Conservation (phyloP, 2,113 vertebrate species). For the Mobula hypostoma region DNA sequence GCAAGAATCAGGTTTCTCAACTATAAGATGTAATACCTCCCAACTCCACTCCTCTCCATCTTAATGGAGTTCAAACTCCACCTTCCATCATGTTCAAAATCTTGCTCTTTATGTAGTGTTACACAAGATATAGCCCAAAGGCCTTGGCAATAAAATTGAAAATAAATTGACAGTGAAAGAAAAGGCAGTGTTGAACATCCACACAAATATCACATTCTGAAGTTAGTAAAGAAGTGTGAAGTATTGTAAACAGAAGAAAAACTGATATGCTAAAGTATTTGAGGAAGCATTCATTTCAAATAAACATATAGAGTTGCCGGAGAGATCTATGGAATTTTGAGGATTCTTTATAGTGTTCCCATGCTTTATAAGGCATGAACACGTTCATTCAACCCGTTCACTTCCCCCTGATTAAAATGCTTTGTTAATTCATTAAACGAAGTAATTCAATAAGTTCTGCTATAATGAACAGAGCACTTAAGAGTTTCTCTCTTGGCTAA, state of each 20-base stretch:
- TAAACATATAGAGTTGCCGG: not conserved
- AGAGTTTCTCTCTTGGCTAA: not conserved
- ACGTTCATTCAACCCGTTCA: not conserved
- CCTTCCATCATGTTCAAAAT: not conserved
- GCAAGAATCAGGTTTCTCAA: not conserved
- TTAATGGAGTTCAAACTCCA: not conserved
- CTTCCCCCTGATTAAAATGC: not conserved
- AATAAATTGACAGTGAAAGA: not conserved
- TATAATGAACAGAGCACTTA: not conserved
- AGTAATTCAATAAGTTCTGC: not conserved
- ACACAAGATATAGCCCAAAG: not conserved
- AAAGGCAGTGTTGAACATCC: not conserved
- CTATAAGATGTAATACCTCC: not conserved
- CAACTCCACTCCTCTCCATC: not conserved
- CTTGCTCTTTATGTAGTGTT: not conserved
- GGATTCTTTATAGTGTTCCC: not conserved
- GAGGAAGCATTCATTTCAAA: not conserved
- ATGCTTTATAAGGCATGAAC: not conserved
- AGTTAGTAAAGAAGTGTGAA: not conserved
- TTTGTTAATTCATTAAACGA: constrained; percentile 1
- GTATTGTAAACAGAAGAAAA: not conserved
- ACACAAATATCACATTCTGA: not conserved
- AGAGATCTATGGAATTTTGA: not conserved
- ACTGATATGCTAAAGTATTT: not conserved
- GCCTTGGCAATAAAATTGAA: not conserved